Evolutionary conservation across 2,797 vertebrate species (phyloP).

Genomic region (Triplophysa bombifrons): DNA sequence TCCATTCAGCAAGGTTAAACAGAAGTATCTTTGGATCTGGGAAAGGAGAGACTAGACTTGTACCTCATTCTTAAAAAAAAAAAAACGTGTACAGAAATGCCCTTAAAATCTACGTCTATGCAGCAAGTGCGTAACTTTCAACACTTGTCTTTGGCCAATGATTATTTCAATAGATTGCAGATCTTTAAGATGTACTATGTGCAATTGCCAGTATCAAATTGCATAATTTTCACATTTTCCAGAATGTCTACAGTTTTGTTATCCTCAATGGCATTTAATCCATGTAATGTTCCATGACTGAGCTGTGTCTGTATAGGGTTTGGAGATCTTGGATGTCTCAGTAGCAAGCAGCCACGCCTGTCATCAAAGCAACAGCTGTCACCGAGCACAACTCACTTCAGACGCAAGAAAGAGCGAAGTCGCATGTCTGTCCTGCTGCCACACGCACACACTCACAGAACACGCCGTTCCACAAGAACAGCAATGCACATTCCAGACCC

Average conservation of each 20-base stretch:
- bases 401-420: constrained; percentile 18
- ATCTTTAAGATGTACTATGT: not conserved
- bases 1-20: not conserved
- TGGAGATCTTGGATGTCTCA: constrained; percentile 35
- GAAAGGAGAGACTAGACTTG: too few species aligned
- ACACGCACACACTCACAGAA: constrained; percentile 20
- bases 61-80: too few species aligned
- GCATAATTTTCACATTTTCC: not conserved
- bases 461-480: not conserved
- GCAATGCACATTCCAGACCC: constrained; percentile 29
- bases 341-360: constrained; percentile 32
- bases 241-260: not conserved
- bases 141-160: too few species aligned
- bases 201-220: not conserved
- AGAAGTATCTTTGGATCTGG: not conserved
- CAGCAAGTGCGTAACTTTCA: too few species aligned
- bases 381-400: constrained; percentile 32
- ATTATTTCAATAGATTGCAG: too few species aligned
- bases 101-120: too few species aligned
- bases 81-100: too few species aligned
- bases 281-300: constrained; percentile 15
- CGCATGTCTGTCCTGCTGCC: constrained; percentile 18
- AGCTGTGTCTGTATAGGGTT: constrained; percentile 27
- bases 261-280: constrained; percentile 18
- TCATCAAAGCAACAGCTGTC: constrained; percentile 49